phyloP scores from a whole-genome alignment of 2,113 vertebrate genomes.

The Opisthocomus hoazin region DNA sequence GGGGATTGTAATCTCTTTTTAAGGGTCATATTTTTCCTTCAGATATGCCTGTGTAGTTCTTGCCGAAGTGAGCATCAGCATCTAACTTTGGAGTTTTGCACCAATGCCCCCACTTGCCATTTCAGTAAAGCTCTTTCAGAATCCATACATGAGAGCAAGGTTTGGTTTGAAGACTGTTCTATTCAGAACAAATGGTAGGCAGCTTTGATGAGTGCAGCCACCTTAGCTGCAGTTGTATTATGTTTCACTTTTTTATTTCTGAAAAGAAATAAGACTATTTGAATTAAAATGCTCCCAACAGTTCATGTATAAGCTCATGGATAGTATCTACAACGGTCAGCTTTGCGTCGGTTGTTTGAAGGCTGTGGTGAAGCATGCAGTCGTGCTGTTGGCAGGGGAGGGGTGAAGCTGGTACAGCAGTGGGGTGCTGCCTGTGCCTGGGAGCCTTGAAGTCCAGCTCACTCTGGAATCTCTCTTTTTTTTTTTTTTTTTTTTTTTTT shows the following conservation, averaged over 20 bases:
- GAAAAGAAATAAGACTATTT: neutral
- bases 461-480: neutral
- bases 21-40: neutral
- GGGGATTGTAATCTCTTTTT: neutral
- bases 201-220: neutral
- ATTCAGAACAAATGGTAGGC: neutral
- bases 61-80: neutral
- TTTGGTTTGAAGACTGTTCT: neutral
- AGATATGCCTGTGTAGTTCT: neutral
- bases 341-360: neutral
- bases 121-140: neutral
- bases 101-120: neutral
- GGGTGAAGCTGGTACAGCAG: neutral
- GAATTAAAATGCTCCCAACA: neutral
- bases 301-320: neutral
- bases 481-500: neutral
- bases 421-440: neutral
- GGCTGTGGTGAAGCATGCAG: neutral
- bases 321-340: neutral
- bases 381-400: neutral
- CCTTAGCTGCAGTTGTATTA: neutral
- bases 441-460: neutral
- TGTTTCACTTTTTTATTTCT: neutral
- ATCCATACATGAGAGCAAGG: neutral
- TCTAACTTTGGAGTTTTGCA: neutral